Base-by-base conservation (phyloP, 2,888 invertebrate species). In the Cryptocephalus primarius region DNA sequence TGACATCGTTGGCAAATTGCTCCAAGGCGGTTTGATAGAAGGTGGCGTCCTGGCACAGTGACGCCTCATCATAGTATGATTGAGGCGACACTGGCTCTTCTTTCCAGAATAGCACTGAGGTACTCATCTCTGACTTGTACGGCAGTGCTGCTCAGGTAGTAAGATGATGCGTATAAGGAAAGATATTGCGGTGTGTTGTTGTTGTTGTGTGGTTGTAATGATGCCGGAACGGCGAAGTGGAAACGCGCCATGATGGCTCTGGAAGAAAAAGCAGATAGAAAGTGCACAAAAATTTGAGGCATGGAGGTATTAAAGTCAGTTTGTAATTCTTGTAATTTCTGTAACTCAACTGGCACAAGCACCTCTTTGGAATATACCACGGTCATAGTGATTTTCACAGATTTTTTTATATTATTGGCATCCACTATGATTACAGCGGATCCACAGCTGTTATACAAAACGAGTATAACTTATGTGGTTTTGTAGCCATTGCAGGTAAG, bases 231-330 rank as follows among this genome's bases (percentile, higher is more conserved):
- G 72, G 70, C 75, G 76, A 76, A 77, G 76, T 75, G 69, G 72
- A 72, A 72, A 75, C 79, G 76, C 79, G 88, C 88, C 88, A 88
- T 88, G 68, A 62, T 82, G 88, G 87, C 87, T 75, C 88, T 88
- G 77, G 53, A 62, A 63, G 54, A 64, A 60, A 53, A 55, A 49
- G 2, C 9, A 22, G 14, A 1, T 22, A 22, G 3, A 22, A 22
- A 22, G 22, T 22, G 22, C 22, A 22, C 22, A 22, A 22, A 22
- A 22, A 6, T 22, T 22, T 4, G 6, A 6, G 22, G 6, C 22
- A 22, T 4, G 2, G 22, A 6, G 22, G 6, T 2, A 22, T 22
- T 22, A 22, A 22, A 22, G 2, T n/a, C n/a, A n/a, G n/a, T n/a
- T n/a, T n/a, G n/a, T n/a, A n/a, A n/a, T n/a, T n/a, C n/a, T n/a